Evolutionary conservation across 1,140 invertebrate species (phyloP).

Genomic region (Neelides sp.): DNA sequence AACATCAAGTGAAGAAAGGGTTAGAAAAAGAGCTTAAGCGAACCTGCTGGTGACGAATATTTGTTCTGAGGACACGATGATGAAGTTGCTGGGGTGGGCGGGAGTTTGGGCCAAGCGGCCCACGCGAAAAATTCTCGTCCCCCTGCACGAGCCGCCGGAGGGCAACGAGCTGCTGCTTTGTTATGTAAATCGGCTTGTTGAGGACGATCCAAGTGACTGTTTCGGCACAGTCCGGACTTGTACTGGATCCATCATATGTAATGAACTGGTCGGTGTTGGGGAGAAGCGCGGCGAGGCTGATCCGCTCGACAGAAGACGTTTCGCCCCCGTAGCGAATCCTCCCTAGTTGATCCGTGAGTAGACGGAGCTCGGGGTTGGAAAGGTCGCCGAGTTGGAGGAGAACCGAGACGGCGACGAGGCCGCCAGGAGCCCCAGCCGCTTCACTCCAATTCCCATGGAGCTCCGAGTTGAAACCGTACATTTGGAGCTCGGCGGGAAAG

Average conservation of each 20-base stretch:
- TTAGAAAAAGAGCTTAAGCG: neutral
- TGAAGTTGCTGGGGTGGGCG: constrained; percentile 77
- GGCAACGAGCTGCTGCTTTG: constrained; percentile 63
- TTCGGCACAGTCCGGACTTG: constrained; percentile 85
- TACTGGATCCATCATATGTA: constrained; percentile 96
- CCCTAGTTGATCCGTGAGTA: constrained; percentile 73
- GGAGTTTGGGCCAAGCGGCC: constrained; percentile 84
- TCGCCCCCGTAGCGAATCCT: constrained; percentile 75
- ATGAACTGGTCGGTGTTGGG: constrained; percentile 83
- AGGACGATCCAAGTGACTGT: constrained; percentile 88
- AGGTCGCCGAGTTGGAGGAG: constrained; percentile 84
- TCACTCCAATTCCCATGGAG: constrained; percentile 93
- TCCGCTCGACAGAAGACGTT: constrained; percentile 56
- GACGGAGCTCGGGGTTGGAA: constrained; percentile 65
- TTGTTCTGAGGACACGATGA: constrained; percentile 83
- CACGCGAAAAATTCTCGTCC: constrained; percentile 61
- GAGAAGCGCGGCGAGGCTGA: constrained; percentile 67
- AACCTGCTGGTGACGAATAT: too few species aligned
- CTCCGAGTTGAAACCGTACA: constrained; percentile 90
- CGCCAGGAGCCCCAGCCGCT: constrained; percentile 82
- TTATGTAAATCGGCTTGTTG: constrained; percentile 92
- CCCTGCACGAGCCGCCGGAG: constrained; percentile 28
- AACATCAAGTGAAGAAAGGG: neutral
- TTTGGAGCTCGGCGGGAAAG: constrained; percentile 91
- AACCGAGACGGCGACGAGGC: constrained; percentile 79